Conservation (phyloP, 2,113 vertebrate genomes). For the Myotis lucifugus region DNA sequence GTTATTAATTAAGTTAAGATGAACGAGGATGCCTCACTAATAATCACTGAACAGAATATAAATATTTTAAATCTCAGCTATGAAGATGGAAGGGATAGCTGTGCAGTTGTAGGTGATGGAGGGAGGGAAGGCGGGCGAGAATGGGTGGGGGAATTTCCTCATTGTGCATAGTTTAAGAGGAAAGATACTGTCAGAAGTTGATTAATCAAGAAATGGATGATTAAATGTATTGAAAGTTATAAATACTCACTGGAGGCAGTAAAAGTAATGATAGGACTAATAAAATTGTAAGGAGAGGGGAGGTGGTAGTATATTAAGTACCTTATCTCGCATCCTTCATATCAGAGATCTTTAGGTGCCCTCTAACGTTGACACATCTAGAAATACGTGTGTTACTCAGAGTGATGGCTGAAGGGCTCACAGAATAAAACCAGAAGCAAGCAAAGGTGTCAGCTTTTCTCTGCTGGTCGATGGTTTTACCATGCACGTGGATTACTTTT, state of each 20-base stretch:
- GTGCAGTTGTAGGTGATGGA: not conserved
- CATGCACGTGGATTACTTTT: not conserved
- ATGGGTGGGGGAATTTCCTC: not conserved
- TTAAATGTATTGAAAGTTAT: slow-evolving; percentile 17
- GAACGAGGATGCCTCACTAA: slow-evolving; percentile 1
- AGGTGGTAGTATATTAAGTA: not conserved
- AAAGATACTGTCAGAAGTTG: not conserved
- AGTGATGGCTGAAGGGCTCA: not conserved
- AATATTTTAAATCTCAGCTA: not conserved
- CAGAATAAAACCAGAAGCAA: slow-evolving; percentile 8
- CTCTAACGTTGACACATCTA: not conserved
- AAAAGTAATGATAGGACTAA: not conserved
- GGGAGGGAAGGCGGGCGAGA: not conserved
- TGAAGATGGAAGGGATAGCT: not conserved
- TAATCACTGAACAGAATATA: slow-evolving; percentile 11
- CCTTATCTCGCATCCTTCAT: not conserved
- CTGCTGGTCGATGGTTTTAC: not conserved
- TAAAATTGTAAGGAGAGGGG: not conserved
- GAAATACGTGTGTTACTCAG: not conserved
- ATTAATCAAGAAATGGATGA: slow-evolving; percentile 32
- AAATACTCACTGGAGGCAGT: not conserved
- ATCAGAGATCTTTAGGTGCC: not conserved
- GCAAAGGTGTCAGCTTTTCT: not conserved
- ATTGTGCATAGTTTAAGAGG: not conserved
- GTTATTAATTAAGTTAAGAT: slow-evolving; percentile 39